These are phyloP conservation scores for Protophormia terraenovae DNA, from an alignment of 2,888 invertebrate genomes.

Conservation along the genomic window DNA sequence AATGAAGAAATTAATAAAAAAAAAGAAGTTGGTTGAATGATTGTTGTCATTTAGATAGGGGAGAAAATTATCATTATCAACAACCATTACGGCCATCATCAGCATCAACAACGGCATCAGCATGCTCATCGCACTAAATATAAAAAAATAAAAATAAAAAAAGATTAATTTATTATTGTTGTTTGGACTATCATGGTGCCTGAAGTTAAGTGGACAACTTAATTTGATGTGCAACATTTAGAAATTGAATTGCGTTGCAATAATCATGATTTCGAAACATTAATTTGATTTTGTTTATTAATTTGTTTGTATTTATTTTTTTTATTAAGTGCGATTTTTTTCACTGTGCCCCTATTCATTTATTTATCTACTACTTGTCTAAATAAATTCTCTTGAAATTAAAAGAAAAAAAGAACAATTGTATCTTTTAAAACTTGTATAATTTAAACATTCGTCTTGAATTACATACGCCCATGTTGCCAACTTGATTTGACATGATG, in stretches of 20 bases:
- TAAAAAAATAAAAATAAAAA: too few relatives aligned
- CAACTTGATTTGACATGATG: slow-evolving; percentile 45
- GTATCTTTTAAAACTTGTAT: neutral
- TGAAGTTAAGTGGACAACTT: slow-evolving; percentile 61
- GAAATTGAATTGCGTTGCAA: slow-evolving; percentile 63
- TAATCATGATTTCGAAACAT: slow-evolving; percentile 47
- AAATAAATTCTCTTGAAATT: neutral
- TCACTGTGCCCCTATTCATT: neutral
- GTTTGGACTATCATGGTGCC: neutral
- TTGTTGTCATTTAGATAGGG: slow-evolving; percentile 44
- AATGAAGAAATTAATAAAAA: neutral
- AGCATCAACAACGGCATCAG: neutral
- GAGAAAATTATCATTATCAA: slow-evolving; percentile 52
- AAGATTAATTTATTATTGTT: slow-evolving; percentile 48
- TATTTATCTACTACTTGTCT: neutral
- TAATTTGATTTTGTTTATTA: slow-evolving; percentile 54
- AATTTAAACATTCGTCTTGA: neutral
- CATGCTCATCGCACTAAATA: too few relatives aligned
- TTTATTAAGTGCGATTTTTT: slow-evolving; percentile 32
- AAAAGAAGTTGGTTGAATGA: slow-evolving; percentile 31
- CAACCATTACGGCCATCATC: slow-evolving; percentile 5
- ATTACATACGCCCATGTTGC: slow-evolving; percentile 28
- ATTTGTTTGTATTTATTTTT: slow-evolving; percentile 19
- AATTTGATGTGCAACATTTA: slow-evolving; percentile 61
- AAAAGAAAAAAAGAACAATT: neutral